These are phyloP conservation scores for Lagopus leucura DNA, from an alignment of 2,113 vertebrate genomes.

Conservation along the genomic window DNA sequence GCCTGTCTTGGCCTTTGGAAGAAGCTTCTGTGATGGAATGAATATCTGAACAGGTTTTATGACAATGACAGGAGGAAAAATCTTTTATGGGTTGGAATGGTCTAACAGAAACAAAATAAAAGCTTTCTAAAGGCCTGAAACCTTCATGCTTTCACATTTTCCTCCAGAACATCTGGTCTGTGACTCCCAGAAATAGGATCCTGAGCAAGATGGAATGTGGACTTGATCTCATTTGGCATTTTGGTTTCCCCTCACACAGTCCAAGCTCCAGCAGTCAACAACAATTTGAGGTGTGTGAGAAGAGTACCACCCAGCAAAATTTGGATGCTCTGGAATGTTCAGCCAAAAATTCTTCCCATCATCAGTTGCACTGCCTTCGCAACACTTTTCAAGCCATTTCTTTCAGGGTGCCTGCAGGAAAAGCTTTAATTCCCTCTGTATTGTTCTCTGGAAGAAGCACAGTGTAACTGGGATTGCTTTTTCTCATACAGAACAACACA, in stretches of 20 bases:
- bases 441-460: conserved; percentile 45
- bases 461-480: not conserved
- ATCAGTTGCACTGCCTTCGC: not conserved
- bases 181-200: not conserved
- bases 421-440: not conserved
- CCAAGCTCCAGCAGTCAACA: not conserved
- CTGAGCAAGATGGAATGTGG: not conserved
- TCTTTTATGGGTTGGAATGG: not conserved
- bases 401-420: not conserved
- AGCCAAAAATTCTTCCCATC: not conserved
- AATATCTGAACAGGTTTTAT: not conserved
- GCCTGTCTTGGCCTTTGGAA: not conserved
- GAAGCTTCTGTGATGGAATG: not conserved
- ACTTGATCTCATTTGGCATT: not conserved
- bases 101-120: not conserved
- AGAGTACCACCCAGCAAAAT: not conserved
- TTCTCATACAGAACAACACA: conserved; percentile 40
- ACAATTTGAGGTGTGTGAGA: not conserved
- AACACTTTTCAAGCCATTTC: not conserved
- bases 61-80: not conserved
- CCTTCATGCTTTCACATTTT: not conserved
- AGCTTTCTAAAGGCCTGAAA: not conserved
- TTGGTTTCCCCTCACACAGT: not conserved
- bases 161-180: not conserved
- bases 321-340: not conserved